Percentiles rank a stretch among this genome's conserved stretches.
phyloP scores from a whole-genome alignment of 1,140 invertebrate genomes.

The Drosophila paulistorum region DNA sequence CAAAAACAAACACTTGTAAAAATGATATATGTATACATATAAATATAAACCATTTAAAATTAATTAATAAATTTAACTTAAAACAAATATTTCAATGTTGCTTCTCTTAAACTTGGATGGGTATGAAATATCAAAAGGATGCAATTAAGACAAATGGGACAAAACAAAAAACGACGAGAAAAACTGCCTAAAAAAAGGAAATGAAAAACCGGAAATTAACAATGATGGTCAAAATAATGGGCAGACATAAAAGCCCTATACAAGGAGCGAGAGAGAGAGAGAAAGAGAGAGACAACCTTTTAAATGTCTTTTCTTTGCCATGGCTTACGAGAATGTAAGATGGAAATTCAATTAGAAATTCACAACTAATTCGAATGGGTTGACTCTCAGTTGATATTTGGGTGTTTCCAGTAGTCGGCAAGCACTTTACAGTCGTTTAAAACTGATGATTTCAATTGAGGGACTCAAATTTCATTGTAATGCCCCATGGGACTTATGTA shows the following conservation, averaged over 20 bases:
- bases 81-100: conserved; percentile 12
- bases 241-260: background rate
- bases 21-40: conserved; percentile 77
- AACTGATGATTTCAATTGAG: too few relatives aligned
- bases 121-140: background rate
- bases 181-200: background rate
- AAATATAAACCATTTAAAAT: conserved; percentile 71
- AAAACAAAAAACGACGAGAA: background rate
- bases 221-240: conserved; percentile 4
- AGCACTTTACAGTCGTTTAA: too few relatives aligned
- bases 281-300: background rate
- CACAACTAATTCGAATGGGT: conserved; percentile 1
- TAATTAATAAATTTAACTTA: conserved; percentile 76
- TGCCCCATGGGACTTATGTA: too few relatives aligned
- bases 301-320: background rate
- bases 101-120: background rate
- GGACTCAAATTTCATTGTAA: too few relatives aligned
- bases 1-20: conserved; percentile 64
- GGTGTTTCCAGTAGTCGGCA: too few relatives aligned
- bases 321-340: background rate
- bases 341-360: conserved; percentile 8
- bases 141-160: background rate
- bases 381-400: too few relatives aligned
- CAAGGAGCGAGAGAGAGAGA: background rate
- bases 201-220: conserved; percentile 4